A percentile compares a stretch with the other conserved stretches of the same genome.
phyloP scores from a whole-genome alignment of 2,113 vertebrate species.

The Lophura nycthemera region DNA sequence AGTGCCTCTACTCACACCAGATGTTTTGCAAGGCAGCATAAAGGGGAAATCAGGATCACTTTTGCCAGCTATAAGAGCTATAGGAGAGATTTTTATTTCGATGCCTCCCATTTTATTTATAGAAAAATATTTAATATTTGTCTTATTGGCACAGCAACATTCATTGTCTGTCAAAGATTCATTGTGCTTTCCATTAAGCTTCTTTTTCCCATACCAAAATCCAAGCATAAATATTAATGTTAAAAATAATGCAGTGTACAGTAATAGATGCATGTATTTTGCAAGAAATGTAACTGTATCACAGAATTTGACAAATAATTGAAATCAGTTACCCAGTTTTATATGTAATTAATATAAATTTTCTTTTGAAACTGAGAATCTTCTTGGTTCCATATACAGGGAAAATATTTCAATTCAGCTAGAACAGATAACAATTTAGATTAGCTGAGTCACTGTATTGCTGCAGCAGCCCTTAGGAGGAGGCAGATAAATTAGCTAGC shows the following conservation, averaged over 20 bases:
- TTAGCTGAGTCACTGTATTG: slow-evolving; percentile 36
- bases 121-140: not conserved
- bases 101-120: not conserved
- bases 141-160: not conserved
- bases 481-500: not conserved
- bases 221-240: not conserved
- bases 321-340: not conserved
- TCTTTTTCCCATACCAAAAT: not conserved
- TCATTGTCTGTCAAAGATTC: not conserved
- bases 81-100: not conserved
- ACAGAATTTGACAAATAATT: not conserved
- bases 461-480: not conserved
- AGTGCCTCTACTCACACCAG: not conserved
- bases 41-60: not conserved
- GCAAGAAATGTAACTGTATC: not conserved
- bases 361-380: not conserved
- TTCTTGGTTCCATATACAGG: not conserved
- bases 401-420: not conserved
- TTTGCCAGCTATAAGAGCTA: not conserved
- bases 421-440: not conserved
- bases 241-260: not conserved
- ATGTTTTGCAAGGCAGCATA: not conserved
- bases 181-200: not conserved
- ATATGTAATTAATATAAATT: not conserved
- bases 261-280: not conserved